A percentile compares a stretch with the other conserved stretches of the same genome.
Evolutionary conservation across 2,888 invertebrate genomes (phyloP).

Genomic region (Spilarctia lutea): DNA sequence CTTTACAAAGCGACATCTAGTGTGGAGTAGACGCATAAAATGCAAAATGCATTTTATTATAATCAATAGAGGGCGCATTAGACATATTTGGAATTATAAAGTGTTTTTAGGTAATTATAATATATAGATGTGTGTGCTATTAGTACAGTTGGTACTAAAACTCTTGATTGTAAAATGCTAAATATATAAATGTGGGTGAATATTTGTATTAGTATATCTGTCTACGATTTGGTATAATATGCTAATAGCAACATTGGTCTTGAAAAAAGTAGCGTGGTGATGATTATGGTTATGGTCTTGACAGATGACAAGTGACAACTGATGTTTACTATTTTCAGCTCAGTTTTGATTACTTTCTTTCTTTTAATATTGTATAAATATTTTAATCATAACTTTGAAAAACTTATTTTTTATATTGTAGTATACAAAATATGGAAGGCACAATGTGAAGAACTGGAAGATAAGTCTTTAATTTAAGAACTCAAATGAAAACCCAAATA

Average conservation of each 20-base stretch:
- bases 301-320: background rate
- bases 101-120: no score
- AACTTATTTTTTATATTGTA: background rate
- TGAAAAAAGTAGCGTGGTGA: no score
- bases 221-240: no score
- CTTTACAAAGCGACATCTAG: slow-evolving; percentile 25
- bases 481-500: slow-evolving; percentile 5
- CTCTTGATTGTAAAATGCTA: no score
- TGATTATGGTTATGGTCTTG: background rate
- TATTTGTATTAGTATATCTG: no score
- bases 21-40: slow-evolving; percentile 20
- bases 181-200: no score
- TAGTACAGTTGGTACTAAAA: no score
- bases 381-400: background rate
- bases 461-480: slow-evolving; percentile 1
- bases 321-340: background rate
- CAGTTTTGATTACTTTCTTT: background rate
- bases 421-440: slow-evolving; percentile 21
- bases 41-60: background rate
- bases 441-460: background rate
- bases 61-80: slow-evolving; percentile 6
- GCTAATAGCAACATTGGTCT: no score
- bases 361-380: background rate
- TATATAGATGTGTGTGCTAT: no score
- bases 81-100: background rate